phyloP scores from a whole-genome alignment of 2,797 vertebrate genomes.

The Gallinago nigripennis region DNA sequence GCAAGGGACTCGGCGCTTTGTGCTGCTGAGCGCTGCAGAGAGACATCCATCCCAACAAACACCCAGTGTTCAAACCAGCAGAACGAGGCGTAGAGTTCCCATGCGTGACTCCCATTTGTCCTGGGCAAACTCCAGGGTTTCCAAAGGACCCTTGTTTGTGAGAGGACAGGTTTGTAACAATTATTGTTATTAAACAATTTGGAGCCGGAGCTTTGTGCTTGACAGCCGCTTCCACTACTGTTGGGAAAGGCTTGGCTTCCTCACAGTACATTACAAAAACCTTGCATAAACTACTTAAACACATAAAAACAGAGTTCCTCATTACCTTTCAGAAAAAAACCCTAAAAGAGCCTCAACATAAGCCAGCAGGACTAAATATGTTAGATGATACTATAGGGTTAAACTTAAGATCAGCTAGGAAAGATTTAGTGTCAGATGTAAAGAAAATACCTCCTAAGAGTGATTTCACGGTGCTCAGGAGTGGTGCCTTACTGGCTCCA shows the following conservation, averaged over 20 bases:
- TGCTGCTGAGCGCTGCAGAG: background rate
- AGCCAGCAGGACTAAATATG: background rate
- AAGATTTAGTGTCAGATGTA: background rate
- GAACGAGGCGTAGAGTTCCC: background rate
- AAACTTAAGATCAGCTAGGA: background rate
- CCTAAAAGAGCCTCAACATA: background rate
- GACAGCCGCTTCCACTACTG: background rate
- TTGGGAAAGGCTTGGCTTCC: background rate
- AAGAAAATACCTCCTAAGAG: background rate
- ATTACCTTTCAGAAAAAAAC: background rate
- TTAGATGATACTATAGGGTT: background rate
- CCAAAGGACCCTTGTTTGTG: background rate
- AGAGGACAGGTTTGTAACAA: background rate
- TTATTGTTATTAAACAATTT: background rate
- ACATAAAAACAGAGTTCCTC: background rate
- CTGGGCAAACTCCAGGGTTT: background rate
- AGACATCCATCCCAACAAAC: background rate
- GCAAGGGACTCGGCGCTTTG: accelerated
- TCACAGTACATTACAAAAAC: background rate
- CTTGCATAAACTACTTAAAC: background rate
- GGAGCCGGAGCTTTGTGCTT: background rate
- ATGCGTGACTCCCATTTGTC: background rate
- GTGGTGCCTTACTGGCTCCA: background rate
- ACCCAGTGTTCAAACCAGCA: background rate
- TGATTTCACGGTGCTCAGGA: background rate